phyloP scores from a whole-genome alignment of 2,113 vertebrate species.

The Girardinichthys multiradiatus region DNA sequence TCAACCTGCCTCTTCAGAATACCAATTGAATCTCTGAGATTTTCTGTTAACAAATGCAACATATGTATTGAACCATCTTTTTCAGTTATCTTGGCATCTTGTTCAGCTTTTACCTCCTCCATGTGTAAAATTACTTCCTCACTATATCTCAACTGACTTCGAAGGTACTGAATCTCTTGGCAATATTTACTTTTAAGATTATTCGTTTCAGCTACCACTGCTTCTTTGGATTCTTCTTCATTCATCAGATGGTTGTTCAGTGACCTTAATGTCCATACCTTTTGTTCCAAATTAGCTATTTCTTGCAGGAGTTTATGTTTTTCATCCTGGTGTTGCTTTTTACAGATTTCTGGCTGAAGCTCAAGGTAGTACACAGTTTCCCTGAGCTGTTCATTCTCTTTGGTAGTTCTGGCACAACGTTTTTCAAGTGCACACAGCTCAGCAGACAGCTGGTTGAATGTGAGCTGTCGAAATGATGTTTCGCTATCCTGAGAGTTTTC shows the following conservation, averaged over 20 bases:
- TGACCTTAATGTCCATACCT: background rate
- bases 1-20: background rate
- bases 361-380: background rate
- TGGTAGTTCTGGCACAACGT: too few relatives aligned
- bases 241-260: background rate
- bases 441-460: too few relatives aligned
- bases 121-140: background rate
- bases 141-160: background rate
- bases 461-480: too few relatives aligned
- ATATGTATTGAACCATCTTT: background rate
- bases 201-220: background rate
- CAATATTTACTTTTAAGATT: background rate
- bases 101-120: too few relatives aligned
- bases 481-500: too few relatives aligned
- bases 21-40: background rate
- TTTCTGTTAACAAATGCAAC: background rate
- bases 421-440: too few relatives aligned
- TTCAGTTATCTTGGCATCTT: background rate
- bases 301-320: background rate
- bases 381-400: background rate
- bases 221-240: background rate
- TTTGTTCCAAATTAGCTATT: background rate
- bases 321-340: background rate
- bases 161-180: too few relatives aligned
- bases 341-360: background rate